Conservation (phyloP, 2,888 invertebrate species). For the Zhengitettix transpicula region DNA sequence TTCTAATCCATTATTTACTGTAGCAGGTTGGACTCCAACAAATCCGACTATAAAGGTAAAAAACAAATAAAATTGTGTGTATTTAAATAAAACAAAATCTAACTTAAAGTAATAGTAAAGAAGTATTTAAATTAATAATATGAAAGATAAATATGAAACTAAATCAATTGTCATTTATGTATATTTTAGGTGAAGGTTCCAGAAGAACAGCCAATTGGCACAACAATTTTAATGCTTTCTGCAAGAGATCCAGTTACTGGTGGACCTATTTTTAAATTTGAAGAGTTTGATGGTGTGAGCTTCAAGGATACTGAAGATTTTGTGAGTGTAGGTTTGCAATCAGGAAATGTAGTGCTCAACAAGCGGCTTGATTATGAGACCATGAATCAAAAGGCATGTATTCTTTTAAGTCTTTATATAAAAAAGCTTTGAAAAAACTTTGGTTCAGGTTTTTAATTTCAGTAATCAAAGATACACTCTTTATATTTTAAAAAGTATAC, state of each 20-base stretch:
- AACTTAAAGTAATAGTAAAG: too few species aligned
- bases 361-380: conserved; percentile 63
- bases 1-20: conserved; percentile 56
- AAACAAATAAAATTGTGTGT: too few species aligned
- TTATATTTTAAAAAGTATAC: too few species aligned
- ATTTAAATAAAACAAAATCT: too few species aligned
- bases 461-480: too few species aligned
- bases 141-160: too few species aligned
- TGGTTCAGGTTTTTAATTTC: too few species aligned
- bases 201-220: conserved; percentile 61
- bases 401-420: too few species aligned
- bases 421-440: too few species aligned
- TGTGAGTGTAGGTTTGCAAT: conserved; percentile 28
- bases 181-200: conserved; percentile 36
- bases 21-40: conserved; percentile 53
- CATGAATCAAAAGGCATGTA: conserved; percentile 23
- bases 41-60: conserved; percentile 43
- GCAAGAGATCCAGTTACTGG: conserved; percentile 56
- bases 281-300: conserved; percentile 25
- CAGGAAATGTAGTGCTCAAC: conserved; percentile 55
- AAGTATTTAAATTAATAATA: too few species aligned
- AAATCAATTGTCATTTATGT: too few species aligned
- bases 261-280: conserved; percentile 37
- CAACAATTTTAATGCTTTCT: conserved; percentile 46
- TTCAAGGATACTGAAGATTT: conserved; percentile 39